A percentile compares a stretch with the other conserved stretches of the same genome.
These are phyloP conservation scores for Nomada goodeniana DNA, from an alignment of 2,888 invertebrate genomes.

Conservation along the genomic window DNA sequence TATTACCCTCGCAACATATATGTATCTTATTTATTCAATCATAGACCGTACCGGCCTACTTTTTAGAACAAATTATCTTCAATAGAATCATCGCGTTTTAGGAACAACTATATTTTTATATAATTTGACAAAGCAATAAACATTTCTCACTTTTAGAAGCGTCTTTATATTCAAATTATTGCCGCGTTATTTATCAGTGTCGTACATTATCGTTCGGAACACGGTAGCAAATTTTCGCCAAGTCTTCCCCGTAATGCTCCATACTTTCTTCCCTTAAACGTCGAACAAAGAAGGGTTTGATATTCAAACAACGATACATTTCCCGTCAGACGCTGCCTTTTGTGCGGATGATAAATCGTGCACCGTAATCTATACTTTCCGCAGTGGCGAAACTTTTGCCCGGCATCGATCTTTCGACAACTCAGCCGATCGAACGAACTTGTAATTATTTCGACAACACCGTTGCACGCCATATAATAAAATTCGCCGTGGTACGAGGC, in stretches of 20 bases:
- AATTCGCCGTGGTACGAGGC: constrained; percentile 3
- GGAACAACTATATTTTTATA: neutral
- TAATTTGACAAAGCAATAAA: neutral
- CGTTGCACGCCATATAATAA: constrained; percentile 1
- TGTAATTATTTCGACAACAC: constrained; percentile 18
- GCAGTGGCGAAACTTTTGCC: constrained; percentile 31
- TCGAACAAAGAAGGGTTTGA: constrained; percentile 32
- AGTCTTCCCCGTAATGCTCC: neutral
- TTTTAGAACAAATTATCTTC: no score
- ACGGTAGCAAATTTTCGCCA: constrained; percentile 7
- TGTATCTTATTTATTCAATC: no score
- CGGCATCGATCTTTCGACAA: constrained; percentile 33
- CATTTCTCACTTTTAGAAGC: no score
- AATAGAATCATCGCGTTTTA: no score
- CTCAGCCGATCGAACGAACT: constrained; percentile 21
- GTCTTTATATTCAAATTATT: neutral
- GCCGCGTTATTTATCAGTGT: neutral
- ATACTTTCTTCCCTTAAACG: neutral
- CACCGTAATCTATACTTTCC: constrained; percentile 19
- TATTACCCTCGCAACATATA: no score
- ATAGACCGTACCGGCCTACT: no score
- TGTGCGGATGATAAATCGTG: constrained; percentile 42
- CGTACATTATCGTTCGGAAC: neutral
- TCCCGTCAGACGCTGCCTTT: constrained; percentile 21
- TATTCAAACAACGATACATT: constrained; percentile 45